Evolutionary conservation across 2,797 vertebrate genomes (phyloP).

Genomic region (Urosaurus nigricauda): DNA sequence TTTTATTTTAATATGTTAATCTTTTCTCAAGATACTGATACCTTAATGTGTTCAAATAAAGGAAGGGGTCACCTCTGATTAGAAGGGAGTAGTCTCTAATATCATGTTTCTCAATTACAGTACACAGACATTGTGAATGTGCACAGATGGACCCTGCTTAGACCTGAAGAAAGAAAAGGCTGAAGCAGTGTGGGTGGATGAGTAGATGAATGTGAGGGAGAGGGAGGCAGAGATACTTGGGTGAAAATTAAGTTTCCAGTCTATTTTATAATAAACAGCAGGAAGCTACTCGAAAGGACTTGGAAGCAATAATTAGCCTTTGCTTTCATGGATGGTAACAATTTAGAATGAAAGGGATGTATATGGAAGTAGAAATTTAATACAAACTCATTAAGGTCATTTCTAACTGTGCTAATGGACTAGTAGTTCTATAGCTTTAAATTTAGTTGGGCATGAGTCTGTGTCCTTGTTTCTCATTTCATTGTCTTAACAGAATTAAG

Average conservation of each 20-base stretch:
- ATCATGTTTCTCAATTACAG: neutral
- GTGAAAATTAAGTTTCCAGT: neutral
- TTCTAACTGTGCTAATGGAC: constrained; percentile 67
- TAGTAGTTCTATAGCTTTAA: constrained; percentile 66
- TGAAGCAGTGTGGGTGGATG: neutral
- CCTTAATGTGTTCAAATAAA: neutral
- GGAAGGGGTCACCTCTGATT: neutral
- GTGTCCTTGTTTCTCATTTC: constrained; percentile 63
- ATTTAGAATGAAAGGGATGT: constrained; percentile 52
- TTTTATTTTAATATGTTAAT: neutral
- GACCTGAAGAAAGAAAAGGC: neutral
- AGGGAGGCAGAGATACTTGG: neutral
- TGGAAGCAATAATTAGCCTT: constrained; percentile 47
- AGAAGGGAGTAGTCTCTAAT: neutral
- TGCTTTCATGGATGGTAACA: constrained; percentile 46
- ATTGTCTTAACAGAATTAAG: constrained; percentile 73
- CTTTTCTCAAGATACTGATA: neutral
- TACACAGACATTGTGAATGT: neutral
- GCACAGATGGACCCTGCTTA: neutral
- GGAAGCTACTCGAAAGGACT: constrained; percentile 31
- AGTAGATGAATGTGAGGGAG: neutral
- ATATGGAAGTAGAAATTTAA: constrained; percentile 67
- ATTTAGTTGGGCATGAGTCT: constrained; percentile 66
- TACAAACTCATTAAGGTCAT: constrained; percentile 74
- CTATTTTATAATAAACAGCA: neutral